These are phyloP conservation scores for Heliconius erato DNA, from an alignment of 2,888 invertebrate species.

Conservation along the genomic window DNA sequence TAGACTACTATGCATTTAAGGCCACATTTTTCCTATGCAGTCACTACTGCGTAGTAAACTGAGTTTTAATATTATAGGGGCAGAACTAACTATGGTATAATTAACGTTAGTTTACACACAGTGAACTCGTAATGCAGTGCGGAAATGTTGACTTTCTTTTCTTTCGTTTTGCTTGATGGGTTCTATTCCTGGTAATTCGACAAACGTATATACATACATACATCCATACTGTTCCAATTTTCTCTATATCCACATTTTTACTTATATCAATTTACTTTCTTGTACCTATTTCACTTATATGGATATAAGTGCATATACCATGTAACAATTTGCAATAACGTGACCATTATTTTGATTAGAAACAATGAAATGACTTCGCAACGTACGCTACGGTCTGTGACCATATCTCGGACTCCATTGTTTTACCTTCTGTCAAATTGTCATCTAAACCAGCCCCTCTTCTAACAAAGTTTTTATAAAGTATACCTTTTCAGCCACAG, in stretches of 20 bases:
- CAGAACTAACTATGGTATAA: constrained; percentile 19
- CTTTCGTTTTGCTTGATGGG: constrained; percentile 51
- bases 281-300: constrained; percentile 62
- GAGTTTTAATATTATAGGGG: constrained; percentile 3
- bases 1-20: constrained; percentile 9
- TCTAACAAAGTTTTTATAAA: constrained; percentile 73
- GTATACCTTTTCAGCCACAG: constrained; percentile 60
- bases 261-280: constrained; percentile 41
- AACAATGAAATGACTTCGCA: constrained; percentile 80
- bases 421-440: constrained; percentile 77
- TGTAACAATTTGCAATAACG: constrained; percentile 72
- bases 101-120: constrained; percentile 40
- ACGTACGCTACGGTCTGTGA: constrained; percentile 77
- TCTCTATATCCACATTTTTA: constrained; percentile 27
- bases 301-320: constrained; percentile 63
- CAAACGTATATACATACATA: constrained; percentile 10
- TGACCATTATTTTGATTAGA: constrained; percentile 73
- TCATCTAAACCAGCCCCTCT: constrained; percentile 76
- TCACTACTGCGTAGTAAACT: constrained; percentile 7
- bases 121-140: constrained; percentile 63
- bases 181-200: constrained; percentile 31
- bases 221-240: constrained; percentile 5
- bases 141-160: constrained; percentile 70
- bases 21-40: background rate
- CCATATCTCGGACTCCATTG: constrained; percentile 78